Conservation (phyloP, 2,888 invertebrate species). For the Tenthredo mesomela region DNA sequence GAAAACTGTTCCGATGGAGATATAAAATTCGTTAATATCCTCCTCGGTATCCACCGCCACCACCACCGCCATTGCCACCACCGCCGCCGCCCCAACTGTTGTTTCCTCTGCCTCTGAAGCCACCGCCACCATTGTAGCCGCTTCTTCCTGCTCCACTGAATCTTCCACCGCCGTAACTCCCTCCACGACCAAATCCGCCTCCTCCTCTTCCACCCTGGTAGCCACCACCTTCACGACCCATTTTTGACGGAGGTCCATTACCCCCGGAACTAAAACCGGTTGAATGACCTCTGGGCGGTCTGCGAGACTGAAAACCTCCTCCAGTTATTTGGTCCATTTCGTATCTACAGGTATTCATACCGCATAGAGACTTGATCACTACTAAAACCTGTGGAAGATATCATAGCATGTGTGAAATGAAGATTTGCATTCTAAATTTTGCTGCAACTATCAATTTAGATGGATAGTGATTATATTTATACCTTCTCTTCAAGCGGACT, state of each 20-base stretch:
- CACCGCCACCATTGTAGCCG: slow-evolving; percentile 60
- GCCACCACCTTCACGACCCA: slow-evolving; percentile 62
- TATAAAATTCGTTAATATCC: slow-evolving; percentile 52
- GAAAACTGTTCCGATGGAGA: neutral
- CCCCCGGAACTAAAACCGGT: slow-evolving; percentile 70
- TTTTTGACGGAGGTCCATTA: slow-evolving; percentile 76
- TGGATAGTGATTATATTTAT: slow-evolving; percentile 68
- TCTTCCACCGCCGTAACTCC: slow-evolving; percentile 66
- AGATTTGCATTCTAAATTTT: neutral
- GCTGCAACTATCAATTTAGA: neutral
- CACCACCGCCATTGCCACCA: slow-evolving; percentile 64
- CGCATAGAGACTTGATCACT: slow-evolving; percentile 87
- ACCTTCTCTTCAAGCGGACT: slow-evolving; percentile 84
- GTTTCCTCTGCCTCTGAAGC: slow-evolving; percentile 62
- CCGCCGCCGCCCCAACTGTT: slow-evolving; percentile 66
- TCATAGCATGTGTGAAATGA: slow-evolving; percentile 8
- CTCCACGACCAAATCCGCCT: slow-evolving; percentile 62
- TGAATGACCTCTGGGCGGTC: slow-evolving; percentile 79
- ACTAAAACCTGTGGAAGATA: slow-evolving; percentile 81
- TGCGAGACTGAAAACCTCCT: slow-evolving; percentile 79
- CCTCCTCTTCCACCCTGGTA: slow-evolving; percentile 59
- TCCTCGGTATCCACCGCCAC: slow-evolving; percentile 62
- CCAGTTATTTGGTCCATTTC: slow-evolving; percentile 81
- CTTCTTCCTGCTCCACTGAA: slow-evolving; percentile 61
- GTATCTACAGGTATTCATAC: slow-evolving; percentile 88